A percentile compares a stretch with the other conserved stretches of the same genome.
These are phyloP conservation scores for Myanophis thanlyinensis DNA, from an alignment of 2,113 vertebrate species.

Conservation along the genomic window DNA sequence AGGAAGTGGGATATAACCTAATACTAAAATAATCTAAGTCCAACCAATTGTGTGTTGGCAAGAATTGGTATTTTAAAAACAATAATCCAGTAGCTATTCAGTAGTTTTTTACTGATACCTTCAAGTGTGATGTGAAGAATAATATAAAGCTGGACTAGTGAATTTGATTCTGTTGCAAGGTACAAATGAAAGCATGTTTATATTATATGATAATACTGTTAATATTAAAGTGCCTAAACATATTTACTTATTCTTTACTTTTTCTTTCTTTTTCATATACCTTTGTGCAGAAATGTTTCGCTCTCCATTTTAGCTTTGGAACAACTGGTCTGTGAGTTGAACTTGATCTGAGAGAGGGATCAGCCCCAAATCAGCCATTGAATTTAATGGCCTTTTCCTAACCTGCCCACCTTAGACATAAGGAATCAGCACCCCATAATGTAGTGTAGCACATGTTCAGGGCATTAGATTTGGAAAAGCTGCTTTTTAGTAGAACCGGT, in stretches of 20 bases:
- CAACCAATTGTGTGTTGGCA: neutral
- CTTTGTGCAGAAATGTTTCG: neutral
- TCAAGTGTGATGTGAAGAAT: accelerated
- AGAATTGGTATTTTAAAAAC: neutral
- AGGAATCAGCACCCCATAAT: neutral
- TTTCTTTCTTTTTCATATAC: neutral
- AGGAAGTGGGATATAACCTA: neutral
- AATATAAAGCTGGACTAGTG: accelerated
- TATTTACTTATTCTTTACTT: neutral
- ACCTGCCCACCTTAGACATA: neutral
- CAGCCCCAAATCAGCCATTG: neutral
- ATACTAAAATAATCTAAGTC: neutral
- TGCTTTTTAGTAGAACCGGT: neutral
- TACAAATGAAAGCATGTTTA: accelerated
- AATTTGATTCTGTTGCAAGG: accelerated
- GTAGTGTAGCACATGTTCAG: neutral
- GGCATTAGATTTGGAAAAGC: neutral
- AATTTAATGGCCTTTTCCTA: neutral
- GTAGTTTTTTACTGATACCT: neutral
- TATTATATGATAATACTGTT: neutral
- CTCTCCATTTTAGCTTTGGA: neutral
- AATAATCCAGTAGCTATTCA: neutral
- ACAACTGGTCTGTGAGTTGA: neutral
- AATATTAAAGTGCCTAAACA: neutral
- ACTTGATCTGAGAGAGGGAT: neutral